Evolutionary conservation across 2,888 invertebrate species (phyloP), one percentile per base, ranked within the genome.

Genomic region (Caenorhabditis becei): DNA sequence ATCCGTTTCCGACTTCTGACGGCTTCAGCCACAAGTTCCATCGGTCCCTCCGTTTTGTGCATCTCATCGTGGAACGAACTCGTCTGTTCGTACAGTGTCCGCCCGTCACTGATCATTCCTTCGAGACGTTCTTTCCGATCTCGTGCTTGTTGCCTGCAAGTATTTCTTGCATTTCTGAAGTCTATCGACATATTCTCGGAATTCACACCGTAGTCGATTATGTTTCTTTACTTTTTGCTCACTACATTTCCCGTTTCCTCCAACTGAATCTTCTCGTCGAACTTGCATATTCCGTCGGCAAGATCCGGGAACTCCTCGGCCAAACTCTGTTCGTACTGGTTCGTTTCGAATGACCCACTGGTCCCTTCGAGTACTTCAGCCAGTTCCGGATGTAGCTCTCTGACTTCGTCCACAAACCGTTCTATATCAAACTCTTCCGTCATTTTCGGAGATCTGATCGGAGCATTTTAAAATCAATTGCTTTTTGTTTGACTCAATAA

Each of bases 191-290:
- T 7, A 7, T 4, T 32, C 10, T 32, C 10, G 10, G 32, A 32
- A 10, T n/a, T n/a, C n/a, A n/a, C n/a, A n/a, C n/a, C n/a, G 32
- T 7, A 1, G 8, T 20, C 10, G 26, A 37, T n/a, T 28, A 20
- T 14, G 14, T 14, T 20, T 41, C 16, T 14, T 32, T 18, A 84
- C 84, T 82, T 84, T 67, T 84, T 84, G 62, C 82, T 82, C 5
- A 80, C 58, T 0, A 23, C 41, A 0, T 10, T 49, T 66, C 5
- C 26, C 37, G 24, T 53, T 8, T 18, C 11, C 28, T 16, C 51
- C 54, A n/a, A n/a, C 53, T 63, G 44, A n/a, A 23, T 24, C 47
- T 54, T 32, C 23, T 67, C 63, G 41, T 80, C 82, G 18, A 78
- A 18, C 37, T 65, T 66, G 18, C 77, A 71, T 0, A 84, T 74